These are phyloP conservation scores for Percina caprodes DNA, from an alignment of 2,113 vertebrate genomes.

Conservation along the genomic window DNA sequence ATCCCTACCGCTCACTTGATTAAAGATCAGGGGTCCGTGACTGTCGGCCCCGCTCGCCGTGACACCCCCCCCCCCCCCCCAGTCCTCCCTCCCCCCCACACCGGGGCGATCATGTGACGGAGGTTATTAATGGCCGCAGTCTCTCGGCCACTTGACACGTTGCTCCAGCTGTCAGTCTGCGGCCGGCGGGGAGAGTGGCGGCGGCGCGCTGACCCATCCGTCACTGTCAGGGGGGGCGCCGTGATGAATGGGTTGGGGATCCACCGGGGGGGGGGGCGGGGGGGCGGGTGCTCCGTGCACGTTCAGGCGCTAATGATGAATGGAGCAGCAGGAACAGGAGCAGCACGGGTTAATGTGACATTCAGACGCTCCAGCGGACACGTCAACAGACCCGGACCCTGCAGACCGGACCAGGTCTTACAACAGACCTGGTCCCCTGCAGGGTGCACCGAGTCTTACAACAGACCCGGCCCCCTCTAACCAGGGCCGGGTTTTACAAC, in stretches of 20 bases:
- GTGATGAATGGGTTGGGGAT: slow-evolving; percentile 94
- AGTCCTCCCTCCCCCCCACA: neutral
- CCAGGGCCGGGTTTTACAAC: no score
- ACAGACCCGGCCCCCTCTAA: no score
- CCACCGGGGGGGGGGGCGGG: slow-evolving; percentile 78
- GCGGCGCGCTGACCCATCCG: slow-evolving; percentile 92
- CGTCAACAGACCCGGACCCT: no score
- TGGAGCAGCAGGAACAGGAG: no score
- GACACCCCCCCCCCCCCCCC: slow-evolving; percentile 88
- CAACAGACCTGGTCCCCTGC: no score
- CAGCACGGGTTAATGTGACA: no score
- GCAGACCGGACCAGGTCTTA: no score
- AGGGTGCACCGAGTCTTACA: no score
- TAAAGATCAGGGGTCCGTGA: slow-evolving; percentile 90
- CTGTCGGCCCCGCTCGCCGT: slow-evolving; percentile 86
- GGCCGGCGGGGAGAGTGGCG: slow-evolving; percentile 94
- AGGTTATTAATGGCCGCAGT: slow-evolving; percentile 99
- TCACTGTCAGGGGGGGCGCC: slow-evolving; percentile 94
- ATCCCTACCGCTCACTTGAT: slow-evolving; percentile 86
- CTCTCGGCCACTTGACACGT: slow-evolving; percentile 98
- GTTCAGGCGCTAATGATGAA: no score
- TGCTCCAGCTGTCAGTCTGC: slow-evolving; percentile 98
- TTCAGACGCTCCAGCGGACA: no score
- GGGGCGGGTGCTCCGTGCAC: slow-evolving; percentile 46
- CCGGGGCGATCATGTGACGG: slow-evolving; percentile 90